Evolutionary conservation across 2,888 invertebrate genomes (phyloP), one percentile per base, ranked within the genome.

Genomic region (Cosmia trapezina): DNA sequence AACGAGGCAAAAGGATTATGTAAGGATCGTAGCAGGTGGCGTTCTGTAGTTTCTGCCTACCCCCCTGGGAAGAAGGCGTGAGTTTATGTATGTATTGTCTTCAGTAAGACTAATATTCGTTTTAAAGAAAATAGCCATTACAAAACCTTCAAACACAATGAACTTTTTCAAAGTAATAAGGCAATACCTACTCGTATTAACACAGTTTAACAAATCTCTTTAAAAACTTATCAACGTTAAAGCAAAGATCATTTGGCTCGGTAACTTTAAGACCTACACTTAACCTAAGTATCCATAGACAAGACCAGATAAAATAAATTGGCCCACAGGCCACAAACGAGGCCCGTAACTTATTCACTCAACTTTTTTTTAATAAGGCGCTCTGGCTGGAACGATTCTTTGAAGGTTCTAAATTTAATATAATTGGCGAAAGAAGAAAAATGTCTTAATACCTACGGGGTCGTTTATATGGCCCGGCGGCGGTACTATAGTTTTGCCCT

Each of bases 351-450:
- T 87, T 87, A 87, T 89, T 88, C 87, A 85, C 85, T 90, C 82
- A 86, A 87, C 81, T 87, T 86, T 87, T 86, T 86, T 89, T 87
- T 89, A 89, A 91, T 90, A 89, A 89, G 81, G 67, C 66, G 6
- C 51, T 56, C 51, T 56, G 80, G 74, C 84, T 56, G 61, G 51
- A 73, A 77, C 73, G 78, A 86, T 90, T 89, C 87, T 91, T 91
- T 89, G 87, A 89, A 89, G 87, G 81, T 79, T 81, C 85, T 87
- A 80, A 84, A 83, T 92, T 91, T 91, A 91, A 93, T 92, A 92
- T 93, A 93, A 93, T 93, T 93, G 90, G 84, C 86, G 81, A 85
- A 87, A 86, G 86, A 92, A 93, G 89, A 93, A 93, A 91, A 93
- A 93, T 91, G 91, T 92, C 91, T 93, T 91, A 91, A 92, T 93